Evolutionary conservation across 1,140 invertebrate species (phyloP).

Genomic region (Drosophila pallidifrons): DNA sequence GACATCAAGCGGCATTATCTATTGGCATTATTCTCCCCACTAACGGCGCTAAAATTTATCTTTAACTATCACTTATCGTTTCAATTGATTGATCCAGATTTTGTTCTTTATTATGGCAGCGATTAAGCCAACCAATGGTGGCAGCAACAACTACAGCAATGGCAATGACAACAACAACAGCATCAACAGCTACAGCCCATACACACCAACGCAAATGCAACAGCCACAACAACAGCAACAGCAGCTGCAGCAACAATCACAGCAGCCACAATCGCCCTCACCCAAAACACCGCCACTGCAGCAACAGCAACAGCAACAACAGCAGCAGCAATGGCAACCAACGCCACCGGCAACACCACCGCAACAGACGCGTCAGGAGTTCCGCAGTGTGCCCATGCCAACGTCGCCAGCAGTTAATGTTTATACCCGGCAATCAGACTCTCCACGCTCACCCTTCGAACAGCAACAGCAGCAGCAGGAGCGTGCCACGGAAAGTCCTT

Average conservation of each 20-base stretch:
- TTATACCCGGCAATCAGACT: conserved; percentile 77
- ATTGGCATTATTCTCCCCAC: conserved; percentile 57
- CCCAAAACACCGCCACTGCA: conserved; percentile 51
- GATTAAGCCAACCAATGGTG: conserved; percentile 44
- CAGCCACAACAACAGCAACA: conserved; percentile 34
- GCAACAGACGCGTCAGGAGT: conserved; percentile 62
- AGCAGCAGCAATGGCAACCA: conserved; percentile 47
- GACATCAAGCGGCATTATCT: conserved; percentile 38
- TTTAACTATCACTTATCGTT: neutral
- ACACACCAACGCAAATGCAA: conserved; percentile 26
- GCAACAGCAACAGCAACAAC: conserved; percentile 39
- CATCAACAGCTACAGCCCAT: conserved; percentile 45
- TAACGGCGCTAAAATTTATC: conserved; percentile 64
- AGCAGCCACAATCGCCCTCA: conserved; percentile 49
- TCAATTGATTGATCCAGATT: neutral
- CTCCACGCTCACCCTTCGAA: conserved; percentile 70
- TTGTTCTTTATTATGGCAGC: conserved; percentile 37
- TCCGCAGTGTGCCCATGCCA: conserved; percentile 76
- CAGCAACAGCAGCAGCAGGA: conserved; percentile 32
- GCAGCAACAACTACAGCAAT: conserved; percentile 39
- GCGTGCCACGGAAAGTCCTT: conserved; percentile 69
- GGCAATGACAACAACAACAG: conserved; percentile 28
- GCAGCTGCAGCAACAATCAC: conserved; percentile 36
- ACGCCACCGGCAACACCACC: conserved; percentile 53
- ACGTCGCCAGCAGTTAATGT: conserved; percentile 69